Base-by-base conservation (phyloP, 1,140 invertebrate species). In the Venustaconcha ellipsiformis region DNA sequence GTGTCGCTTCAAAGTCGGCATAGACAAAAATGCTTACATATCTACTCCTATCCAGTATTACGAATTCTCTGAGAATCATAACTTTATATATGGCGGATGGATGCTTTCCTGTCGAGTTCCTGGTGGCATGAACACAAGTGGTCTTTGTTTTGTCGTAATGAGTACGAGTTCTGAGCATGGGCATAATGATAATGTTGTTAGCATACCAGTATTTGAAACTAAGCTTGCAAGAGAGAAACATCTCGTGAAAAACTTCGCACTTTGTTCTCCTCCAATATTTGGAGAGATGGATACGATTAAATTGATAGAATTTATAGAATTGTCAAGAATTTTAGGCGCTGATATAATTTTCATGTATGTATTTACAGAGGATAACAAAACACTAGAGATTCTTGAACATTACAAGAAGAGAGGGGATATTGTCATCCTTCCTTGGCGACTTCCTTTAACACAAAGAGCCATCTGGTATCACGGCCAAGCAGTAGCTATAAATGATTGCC, bases 181-280 rank as follows among this genome's bases (percentile, higher is more conserved):
- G 62, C 20, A 26, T 18, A 2, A 63, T 14, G 0, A 37, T 3
- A 55, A 65, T 23, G 11, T 55, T n/a, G 17, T 68, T n/a, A 55
- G 30, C 60, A 14, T 57, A 66, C 17, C 18, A 68, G 11, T 77
- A 70, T 62, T 18, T 68, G 15, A 72, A 59, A 23, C 68, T 66
- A 23, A 23, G 55, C 23, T 48, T 20, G 18, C 67, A 68, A 17
- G 56, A 68, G 18, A 55, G 57, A 14, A 58, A 14, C 6, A 76
- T 55, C 14, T n/a, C 71, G 30, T 14, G 64, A 63, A 65, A 30
- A 91, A 91, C 72, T 92, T 97, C 20, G 96, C 94, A 6, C 70
- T 86, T 12, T 87, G 85, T 67, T 76, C 85, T 37, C 83, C 85
- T 8, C 83, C 84, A 18, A 56, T 87, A 18, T 83, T 80, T 70